A percentile compares a stretch with the other conserved stretches of the same genome.
phyloP scores from a whole-genome alignment of 2,113 vertebrate genomes.

The Erinaceus europaeus region DNA sequence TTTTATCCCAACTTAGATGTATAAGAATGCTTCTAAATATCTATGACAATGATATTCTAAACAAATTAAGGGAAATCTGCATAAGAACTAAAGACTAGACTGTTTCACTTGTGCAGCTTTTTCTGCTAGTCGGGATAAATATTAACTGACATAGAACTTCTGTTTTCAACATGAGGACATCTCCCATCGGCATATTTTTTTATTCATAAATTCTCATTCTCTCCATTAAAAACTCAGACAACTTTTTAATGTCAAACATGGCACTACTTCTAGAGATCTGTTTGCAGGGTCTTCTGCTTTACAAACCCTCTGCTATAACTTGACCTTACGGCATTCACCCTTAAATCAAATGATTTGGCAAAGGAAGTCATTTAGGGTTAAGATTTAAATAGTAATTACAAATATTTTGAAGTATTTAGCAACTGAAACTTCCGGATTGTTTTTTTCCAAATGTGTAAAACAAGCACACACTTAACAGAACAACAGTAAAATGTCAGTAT shows the following conservation, averaged over 20 bases:
- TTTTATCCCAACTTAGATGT: no score
- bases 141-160: not conserved
- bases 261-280: not conserved
- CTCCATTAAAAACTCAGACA: not conserved
- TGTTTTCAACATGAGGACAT: not conserved
- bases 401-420: constrained; percentile 57
- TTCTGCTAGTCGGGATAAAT: not conserved
- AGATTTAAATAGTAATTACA: constrained; percentile 32
- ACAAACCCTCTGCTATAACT: not conserved
- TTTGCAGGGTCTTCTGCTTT: not conserved
- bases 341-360: constrained; percentile 27
- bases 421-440: not conserved
- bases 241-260: constrained; percentile 10
- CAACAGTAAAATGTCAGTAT: constrained; percentile 29
- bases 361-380: not conserved
- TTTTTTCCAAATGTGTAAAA: constrained; percentile 42
- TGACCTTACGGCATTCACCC: not conserved
- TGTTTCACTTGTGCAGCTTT: not conserved
- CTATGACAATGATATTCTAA: not conserved
- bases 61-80: not conserved
- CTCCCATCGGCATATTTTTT: not conserved
- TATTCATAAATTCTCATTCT: constrained; percentile 28
- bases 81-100: not conserved
- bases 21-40: not conserved
- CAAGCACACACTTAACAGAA: constrained; percentile 38